Evolutionary conservation across 1,140 invertebrate genomes (phyloP).

Genomic region (Papilio dardanus): DNA sequence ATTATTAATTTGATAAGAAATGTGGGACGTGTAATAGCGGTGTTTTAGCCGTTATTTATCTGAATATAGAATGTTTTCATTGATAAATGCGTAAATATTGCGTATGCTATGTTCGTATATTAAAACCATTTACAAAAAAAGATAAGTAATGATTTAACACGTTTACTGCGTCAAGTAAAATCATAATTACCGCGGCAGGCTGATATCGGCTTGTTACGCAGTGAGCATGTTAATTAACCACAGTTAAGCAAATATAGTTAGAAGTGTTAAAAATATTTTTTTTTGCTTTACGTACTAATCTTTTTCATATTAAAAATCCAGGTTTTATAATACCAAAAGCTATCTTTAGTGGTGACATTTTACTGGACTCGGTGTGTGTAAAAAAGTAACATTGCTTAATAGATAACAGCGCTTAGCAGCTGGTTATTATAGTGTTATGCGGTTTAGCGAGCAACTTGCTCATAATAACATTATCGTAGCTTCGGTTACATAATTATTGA

Average conservation of each 20-base stretch:
- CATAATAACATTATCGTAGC: not conserved
- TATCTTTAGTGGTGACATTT: too few relatives aligned
- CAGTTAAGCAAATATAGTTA: too few relatives aligned
- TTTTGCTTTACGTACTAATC: too few relatives aligned
- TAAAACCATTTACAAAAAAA: not conserved
- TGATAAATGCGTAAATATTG: not conserved
- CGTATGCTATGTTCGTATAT: not conserved
- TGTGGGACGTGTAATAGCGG: constrained; percentile 48
- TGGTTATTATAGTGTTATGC: not conserved
- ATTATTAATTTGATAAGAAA: constrained; percentile 79
- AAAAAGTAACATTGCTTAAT: not conserved
- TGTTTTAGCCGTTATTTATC: constrained; percentile 41
- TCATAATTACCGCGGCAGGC: too few relatives aligned
- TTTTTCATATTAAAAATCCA: too few relatives aligned
- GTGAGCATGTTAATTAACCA: too few relatives aligned
- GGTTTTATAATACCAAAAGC: too few relatives aligned
- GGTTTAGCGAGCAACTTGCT: not conserved
- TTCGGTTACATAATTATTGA: not conserved
- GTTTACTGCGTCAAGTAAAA: too few relatives aligned
- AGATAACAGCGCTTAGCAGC: not conserved
- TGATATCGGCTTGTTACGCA: too few relatives aligned
- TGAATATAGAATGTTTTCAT: constrained; percentile 19
- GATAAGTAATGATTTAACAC: not conserved
- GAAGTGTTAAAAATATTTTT: too few relatives aligned
- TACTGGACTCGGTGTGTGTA: too few relatives aligned